phyloP scores from a whole-genome alignment of 2,888 invertebrate genomes.

The Diachrysia chrysitis region DNA sequence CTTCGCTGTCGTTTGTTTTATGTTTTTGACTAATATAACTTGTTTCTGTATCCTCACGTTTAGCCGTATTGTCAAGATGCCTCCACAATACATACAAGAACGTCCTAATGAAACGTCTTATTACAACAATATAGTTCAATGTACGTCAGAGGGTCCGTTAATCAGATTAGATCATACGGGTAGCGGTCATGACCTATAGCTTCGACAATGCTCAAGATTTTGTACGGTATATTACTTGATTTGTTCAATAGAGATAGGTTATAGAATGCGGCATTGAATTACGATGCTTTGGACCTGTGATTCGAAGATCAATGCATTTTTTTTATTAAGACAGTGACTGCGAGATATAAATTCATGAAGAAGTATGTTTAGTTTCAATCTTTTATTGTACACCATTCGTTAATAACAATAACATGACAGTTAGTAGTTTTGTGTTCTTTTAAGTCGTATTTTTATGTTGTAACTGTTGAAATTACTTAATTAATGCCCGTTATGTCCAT shows the following conservation, averaged over 20 bases:
- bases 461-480: no score
- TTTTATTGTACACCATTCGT: no score
- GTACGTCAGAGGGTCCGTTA: constrained; percentile 60
- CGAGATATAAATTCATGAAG: no score
- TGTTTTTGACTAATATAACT: no score
- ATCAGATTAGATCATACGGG: constrained; percentile 73
- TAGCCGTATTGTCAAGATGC: no score
- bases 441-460: no score
- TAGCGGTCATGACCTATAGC: constrained; percentile 67
- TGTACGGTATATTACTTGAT: constrained; percentile 38
- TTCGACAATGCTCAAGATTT: constrained; percentile 42
- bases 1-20: no score
- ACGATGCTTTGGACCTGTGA: neutral
- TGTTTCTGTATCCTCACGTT: no score
- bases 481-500: no score
- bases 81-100: neutral
- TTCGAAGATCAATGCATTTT: constrained; percentile 3
- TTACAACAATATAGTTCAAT: constrained; percentile 58
- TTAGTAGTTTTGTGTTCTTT: no score
- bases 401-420: no score
- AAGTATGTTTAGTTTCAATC: no score
- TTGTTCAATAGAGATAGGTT: constrained; percentile 27
- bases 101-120: constrained; percentile 51
- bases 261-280: constrained; percentile 33
- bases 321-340: neutral